phyloP scores from a whole-genome alignment of 2,113 vertebrate genomes.

The Melanostigma gelatinosum region DNA sequence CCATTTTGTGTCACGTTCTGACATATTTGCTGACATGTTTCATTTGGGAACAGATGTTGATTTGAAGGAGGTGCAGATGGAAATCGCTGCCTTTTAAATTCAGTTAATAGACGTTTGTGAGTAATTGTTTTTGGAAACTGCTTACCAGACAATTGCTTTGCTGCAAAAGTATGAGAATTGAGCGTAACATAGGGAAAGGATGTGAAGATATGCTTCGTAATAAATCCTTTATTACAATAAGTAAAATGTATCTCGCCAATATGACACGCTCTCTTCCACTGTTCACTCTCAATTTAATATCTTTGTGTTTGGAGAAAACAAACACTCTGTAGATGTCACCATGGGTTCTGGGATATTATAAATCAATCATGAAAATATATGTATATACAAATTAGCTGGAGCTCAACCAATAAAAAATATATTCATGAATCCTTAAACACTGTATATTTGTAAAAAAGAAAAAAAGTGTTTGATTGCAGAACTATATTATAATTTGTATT shows the following conservation, averaged over 20 bases:
- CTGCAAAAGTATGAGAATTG: slow-evolving; percentile 35
- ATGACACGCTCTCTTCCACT: not conserved
- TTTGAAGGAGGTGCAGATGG: slow-evolving; percentile 73
- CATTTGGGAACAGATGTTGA: slow-evolving; percentile 79
- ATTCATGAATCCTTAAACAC: not conserved
- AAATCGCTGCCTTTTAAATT: slow-evolving; percentile 66
- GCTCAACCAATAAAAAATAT: not conserved
- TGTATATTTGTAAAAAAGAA: not conserved
- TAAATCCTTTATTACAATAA: slow-evolving; percentile 9
- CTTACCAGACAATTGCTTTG: slow-evolving; percentile 63
- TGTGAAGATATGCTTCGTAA: slow-evolving; percentile 1
- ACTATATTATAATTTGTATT: not conserved
- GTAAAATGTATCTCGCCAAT: not conserved
- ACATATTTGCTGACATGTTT: slow-evolving; percentile 79
- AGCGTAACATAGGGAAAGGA: not conserved
- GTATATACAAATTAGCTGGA: not conserved
- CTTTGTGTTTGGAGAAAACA: not conserved
- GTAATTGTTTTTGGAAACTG: slow-evolving; percentile 65
- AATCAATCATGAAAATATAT: not conserved
- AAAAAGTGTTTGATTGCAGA: not conserved
- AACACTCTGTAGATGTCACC: not conserved
- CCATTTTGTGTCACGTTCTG: slow-evolving; percentile 77
- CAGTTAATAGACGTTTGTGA: slow-evolving; percentile 67
- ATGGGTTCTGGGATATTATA: not conserved
- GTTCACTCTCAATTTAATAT: not conserved